Evolutionary conservation across 2,113 vertebrate species (phyloP).

Genomic region (Euleptes europaea): DNA sequence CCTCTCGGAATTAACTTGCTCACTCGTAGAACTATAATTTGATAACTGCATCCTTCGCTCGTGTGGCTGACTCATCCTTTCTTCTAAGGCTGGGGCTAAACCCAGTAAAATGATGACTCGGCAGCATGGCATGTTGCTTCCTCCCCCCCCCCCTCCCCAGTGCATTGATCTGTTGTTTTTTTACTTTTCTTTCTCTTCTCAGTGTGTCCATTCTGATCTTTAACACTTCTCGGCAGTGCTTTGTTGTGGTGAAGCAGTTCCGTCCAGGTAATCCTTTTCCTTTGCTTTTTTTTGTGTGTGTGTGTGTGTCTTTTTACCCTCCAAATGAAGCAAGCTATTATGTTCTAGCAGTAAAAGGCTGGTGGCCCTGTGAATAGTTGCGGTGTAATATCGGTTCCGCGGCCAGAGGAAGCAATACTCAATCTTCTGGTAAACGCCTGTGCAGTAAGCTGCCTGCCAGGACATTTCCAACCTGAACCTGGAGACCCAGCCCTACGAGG

Average conservation of each 20-base stretch:
- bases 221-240: conserved; percentile 88
- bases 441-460: conserved; percentile 19
- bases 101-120: neutral
- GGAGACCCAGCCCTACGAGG: too few species aligned
- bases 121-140: neutral
- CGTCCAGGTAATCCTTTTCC: conserved; percentile 84
- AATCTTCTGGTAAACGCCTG: neutral
- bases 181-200: conserved; percentile 35
- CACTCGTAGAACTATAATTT: neutral
- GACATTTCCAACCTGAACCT: conserved; percentile 21
- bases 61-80: neutral
- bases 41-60: neutral
- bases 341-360: conserved; percentile 58
- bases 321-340: conserved; percentile 49
- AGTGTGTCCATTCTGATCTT: conserved; percentile 92
- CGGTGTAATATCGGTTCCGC: conserved; percentile 58
- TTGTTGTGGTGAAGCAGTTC: conserved; percentile 93
- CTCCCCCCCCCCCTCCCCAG: conserved; percentile 11
- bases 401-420: conserved; percentile 26
- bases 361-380: conserved; percentile 38
- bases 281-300: too few species aligned
- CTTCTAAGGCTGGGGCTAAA: neutral
- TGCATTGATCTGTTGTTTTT: conserved; percentile 43
- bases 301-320: conserved; percentile 52
- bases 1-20: neutral